phyloP scores from a whole-genome alignment of 2,888 invertebrate species.

The Tipula confusa region DNA sequence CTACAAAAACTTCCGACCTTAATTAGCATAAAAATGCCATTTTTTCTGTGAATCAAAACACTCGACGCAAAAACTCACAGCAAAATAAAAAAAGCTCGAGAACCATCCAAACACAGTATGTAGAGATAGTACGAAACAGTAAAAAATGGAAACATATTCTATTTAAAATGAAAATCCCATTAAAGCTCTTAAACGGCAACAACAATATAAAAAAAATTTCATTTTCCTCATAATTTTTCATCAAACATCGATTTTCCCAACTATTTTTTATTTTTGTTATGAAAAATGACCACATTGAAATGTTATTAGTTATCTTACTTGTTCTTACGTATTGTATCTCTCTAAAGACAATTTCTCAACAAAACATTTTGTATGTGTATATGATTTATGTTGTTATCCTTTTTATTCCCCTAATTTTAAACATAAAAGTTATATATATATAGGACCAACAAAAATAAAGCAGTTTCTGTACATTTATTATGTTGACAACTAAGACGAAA shows the following conservation, averaged over 20 bases:
- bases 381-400: neutral
- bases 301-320: neutral
- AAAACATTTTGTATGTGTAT: neutral
- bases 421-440: too few relatives aligned
- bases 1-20: neutral
- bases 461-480: neutral
- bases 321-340: neutral
- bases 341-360: neutral
- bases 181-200: neutral
- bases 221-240: neutral
- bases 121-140: neutral
- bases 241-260: neutral
- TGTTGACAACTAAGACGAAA: neutral
- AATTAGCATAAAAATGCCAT: neutral
- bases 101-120: neutral
- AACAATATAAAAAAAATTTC: neutral
- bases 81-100: neutral
- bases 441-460: neutral
- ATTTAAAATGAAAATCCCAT: neutral
- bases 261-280: neutral
- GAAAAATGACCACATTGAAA: slow-evolving; percentile 6
- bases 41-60: neutral
- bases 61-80: neutral
- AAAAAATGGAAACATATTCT: neutral
- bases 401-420: neutral